Conservation (phyloP, 2,113 vertebrate genomes). For the Polypterus bichir region DNA sequence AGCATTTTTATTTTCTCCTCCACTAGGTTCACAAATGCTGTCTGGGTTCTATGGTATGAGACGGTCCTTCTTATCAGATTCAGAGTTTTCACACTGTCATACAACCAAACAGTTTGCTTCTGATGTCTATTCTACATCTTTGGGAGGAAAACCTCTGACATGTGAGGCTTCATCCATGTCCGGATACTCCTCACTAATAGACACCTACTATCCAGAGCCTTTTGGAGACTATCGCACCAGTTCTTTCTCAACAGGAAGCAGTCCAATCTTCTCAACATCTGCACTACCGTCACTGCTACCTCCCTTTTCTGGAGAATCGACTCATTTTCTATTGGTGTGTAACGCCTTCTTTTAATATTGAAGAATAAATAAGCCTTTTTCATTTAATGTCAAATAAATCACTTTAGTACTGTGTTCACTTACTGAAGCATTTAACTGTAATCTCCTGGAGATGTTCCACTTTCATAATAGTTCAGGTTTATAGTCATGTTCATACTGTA, state of each 20-base stretch:
- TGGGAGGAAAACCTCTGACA: slow-evolving; percentile 57
- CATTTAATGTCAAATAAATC: too few relatives aligned
- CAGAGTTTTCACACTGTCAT: slow-evolving; percentile 57
- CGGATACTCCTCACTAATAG: slow-evolving; percentile 60
- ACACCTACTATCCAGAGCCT: slow-evolving; percentile 65
- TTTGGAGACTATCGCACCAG: slow-evolving; percentile 59
- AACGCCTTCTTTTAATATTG: background rate
- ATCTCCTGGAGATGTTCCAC: too few relatives aligned
- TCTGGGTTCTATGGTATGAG: slow-evolving; percentile 64
- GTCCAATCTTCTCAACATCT: slow-evolving; percentile 52
- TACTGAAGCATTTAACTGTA: too few relatives aligned
- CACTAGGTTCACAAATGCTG: slow-evolving; percentile 57
- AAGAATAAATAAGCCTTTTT: too few relatives aligned
- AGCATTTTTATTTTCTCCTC: background rate
- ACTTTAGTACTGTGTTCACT: too few relatives aligned
- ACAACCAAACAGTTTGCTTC: slow-evolving; percentile 54
- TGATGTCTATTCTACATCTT: slow-evolving; percentile 49
- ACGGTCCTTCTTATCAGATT: slow-evolving; percentile 64
- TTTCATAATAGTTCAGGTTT: too few relatives aligned
- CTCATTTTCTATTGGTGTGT: slow-evolving; percentile 67
- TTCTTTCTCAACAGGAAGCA: slow-evolving; percentile 38
- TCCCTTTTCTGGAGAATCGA: slow-evolving; percentile 58
- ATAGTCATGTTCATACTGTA: too few relatives aligned
- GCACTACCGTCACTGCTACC: slow-evolving; percentile 63
- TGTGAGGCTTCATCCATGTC: slow-evolving; percentile 52